Evolutionary conservation across 2,888 invertebrate genomes (phyloP).

Genomic region (Cheilosia impressa): DNA sequence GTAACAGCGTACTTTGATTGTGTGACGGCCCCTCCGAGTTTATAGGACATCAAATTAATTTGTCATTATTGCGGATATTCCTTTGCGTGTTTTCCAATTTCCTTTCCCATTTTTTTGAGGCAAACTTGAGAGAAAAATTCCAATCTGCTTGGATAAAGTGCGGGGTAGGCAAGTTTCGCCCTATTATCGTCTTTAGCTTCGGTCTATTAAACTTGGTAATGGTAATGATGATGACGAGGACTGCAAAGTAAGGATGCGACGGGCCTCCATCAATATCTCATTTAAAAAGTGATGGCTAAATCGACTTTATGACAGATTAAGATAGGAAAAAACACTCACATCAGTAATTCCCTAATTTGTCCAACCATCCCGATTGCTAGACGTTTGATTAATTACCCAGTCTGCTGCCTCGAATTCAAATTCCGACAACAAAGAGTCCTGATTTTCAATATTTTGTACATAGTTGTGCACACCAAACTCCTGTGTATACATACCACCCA

Average conservation of each 20-base stretch:
- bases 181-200: slow-evolving; percentile 56
- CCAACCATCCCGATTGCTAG: slow-evolving; percentile 10
- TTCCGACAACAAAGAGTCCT: slow-evolving; percentile 8
- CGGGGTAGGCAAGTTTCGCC: slow-evolving; percentile 44
- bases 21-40: slow-evolving; percentile 30
- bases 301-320: slow-evolving; percentile 61
- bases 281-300: slow-evolving; percentile 31
- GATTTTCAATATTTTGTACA: slow-evolving; percentile 30
- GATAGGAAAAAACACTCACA: slow-evolving; percentile 28
- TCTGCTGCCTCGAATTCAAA: background rate
- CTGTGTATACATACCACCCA: background rate
- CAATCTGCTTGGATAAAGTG: slow-evolving; percentile 13
- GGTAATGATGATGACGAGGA: slow-evolving; percentile 35
- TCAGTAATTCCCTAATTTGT: slow-evolving; percentile 34
- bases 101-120: slow-evolving; percentile 20
- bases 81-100: slow-evolving; percentile 66
- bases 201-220: slow-evolving; percentile 68
- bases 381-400: slow-evolving; percentile 54
- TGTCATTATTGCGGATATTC: slow-evolving; percentile 73
- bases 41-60: slow-evolving; percentile 73
- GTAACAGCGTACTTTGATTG: slow-evolving; percentile 52
- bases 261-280: slow-evolving; percentile 52
- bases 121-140: slow-evolving; percentile 28
- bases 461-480: background rate
- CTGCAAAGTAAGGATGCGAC: slow-evolving; percentile 1